Conservation (phyloP, 2,888 invertebrate genomes). For the Cataglyphis cursor region DNA sequence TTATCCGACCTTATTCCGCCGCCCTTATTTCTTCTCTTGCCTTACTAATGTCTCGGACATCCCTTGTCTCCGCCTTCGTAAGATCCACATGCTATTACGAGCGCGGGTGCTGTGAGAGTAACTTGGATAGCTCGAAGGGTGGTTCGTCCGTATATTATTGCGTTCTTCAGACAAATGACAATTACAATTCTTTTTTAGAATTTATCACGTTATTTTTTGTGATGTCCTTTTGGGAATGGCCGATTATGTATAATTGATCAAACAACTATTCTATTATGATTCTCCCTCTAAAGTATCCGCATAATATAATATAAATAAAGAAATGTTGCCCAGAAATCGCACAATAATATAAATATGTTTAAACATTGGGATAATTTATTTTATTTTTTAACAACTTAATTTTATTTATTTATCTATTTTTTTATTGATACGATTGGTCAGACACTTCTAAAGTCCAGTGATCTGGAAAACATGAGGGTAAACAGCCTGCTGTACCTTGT, state of each 20-base stretch:
- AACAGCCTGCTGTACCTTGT: too few relatives aligned
- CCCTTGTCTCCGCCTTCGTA: conserved; percentile 64
- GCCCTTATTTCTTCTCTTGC: conserved; percentile 63
- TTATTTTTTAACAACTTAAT: neutral
- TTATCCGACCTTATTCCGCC: conserved; percentile 59
- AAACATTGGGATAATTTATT: neutral
- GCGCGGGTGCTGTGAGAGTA: conserved; percentile 29
- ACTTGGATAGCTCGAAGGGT: conserved; percentile 65
- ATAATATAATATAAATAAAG: neutral
- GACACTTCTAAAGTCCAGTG: too few relatives aligned
- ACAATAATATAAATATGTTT: neutral
- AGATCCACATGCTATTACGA: conserved; percentile 61
- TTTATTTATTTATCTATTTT: neutral
- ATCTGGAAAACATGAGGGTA: too few relatives aligned
- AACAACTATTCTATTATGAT: neutral
- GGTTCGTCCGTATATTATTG: conserved; percentile 77
- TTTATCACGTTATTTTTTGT: conserved; percentile 71
- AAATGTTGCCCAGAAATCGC: neutral
- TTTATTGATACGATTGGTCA: neutral
- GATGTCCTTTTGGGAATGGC: conserved; percentile 23
- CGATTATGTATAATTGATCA: neutral
- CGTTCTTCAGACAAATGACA: conserved; percentile 78
- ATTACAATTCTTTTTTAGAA: conserved; percentile 77
- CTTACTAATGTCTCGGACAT: conserved; percentile 72
- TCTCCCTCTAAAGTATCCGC: neutral